Base-by-base conservation (phyloP, 2,113 vertebrate species). In the Hippocampus abdominalis region DNA sequence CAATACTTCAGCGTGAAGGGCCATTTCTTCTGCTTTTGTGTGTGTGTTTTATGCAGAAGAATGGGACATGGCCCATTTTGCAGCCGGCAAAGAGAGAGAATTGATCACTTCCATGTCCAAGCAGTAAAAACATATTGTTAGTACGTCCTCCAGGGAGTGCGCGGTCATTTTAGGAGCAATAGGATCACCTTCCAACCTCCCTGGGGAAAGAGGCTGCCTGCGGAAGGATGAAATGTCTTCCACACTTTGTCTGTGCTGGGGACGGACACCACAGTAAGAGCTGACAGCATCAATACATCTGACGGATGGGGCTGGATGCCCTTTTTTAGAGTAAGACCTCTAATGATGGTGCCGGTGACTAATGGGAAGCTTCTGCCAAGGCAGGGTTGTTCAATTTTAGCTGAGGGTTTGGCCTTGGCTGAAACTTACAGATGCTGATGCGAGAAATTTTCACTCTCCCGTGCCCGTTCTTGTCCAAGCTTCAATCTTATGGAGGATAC, bases 171-270 rank as follows among this genome's bases (percentile, higher is more conserved):
- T 76, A 44, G 49, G 60, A 49, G 49, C 70, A 63, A 59, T 1
- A 7, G 68, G 54, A 78, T 88, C 84, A 91, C 88, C 87, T 90
- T 84, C 82, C 48, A 66, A 29, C 66, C 29, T 82, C 74, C 72
- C 75, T 39, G 2, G 70, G 78, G 81, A 80, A 81, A 79, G 1
- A 0, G 25, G 66, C 78, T 83, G 82, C 84, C 81, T 76, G 69
- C 64, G 66, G 61, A 77, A 78, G 67, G 76, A 82, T 83, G 75
- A 84, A 87, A 85, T 83, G 89, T 84, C 81, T 85, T 81, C 84
- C 81, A 74, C 80, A 84, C 82, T 89, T 90, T 87, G 78, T 77
- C 77, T 76, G 21, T 79, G 70, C 77, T 86, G 81, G 71, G 83
- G 83, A 86, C 82, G 86, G 81, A 77, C 84, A 83, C 76, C 83